These are phyloP conservation scores for Nymphalis polychloros DNA, from an alignment of 2,888 invertebrate species.

Conservation along the genomic window DNA sequence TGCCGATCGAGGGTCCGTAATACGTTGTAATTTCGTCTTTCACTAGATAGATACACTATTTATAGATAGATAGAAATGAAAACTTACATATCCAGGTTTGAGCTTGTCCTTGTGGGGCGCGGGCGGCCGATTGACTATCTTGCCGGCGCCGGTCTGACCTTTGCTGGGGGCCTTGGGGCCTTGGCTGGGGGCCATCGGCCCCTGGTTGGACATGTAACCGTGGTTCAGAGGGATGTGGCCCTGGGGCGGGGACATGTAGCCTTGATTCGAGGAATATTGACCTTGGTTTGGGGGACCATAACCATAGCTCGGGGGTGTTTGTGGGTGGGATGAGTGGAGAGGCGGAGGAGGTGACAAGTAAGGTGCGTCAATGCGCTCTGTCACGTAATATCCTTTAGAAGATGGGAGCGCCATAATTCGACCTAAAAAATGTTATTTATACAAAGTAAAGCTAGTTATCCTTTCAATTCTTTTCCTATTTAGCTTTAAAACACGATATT, in stretches of 20 bases:
- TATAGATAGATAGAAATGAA: not conserved
- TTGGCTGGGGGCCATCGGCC: constrained; percentile 13
- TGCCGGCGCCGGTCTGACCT: constrained; percentile 54
- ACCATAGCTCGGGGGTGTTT: constrained; percentile 18
- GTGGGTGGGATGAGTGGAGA: constrained; percentile 24
- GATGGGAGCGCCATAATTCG: constrained; percentile 71
- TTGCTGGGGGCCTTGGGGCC: constrained; percentile 23
- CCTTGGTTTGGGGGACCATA: constrained; percentile 1
- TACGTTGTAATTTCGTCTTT: no score
- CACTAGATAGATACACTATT: no score
- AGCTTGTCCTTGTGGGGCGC: constrained; percentile 70
- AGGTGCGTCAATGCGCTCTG: constrained; percentile 66
- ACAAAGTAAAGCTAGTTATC: not conserved
- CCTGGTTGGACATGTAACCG: not conserved
- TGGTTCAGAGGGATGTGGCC: not conserved
- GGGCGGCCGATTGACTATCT: constrained; percentile 74
- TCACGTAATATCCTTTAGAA: constrained; percentile 71
- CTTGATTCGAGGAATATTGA: constrained; percentile 20
- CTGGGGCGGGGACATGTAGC: not conserved
- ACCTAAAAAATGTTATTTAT: constrained; percentile 48
- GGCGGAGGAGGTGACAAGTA: constrained; percentile 44
- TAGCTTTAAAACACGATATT: no score
- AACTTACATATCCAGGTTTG: constrained; percentile 68
- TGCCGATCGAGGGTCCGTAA: no score
- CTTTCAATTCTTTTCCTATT: no score